Evolutionary conservation across 2,888 invertebrate genomes (phyloP).

Genomic region (Eupithecia exiguata): DNA sequence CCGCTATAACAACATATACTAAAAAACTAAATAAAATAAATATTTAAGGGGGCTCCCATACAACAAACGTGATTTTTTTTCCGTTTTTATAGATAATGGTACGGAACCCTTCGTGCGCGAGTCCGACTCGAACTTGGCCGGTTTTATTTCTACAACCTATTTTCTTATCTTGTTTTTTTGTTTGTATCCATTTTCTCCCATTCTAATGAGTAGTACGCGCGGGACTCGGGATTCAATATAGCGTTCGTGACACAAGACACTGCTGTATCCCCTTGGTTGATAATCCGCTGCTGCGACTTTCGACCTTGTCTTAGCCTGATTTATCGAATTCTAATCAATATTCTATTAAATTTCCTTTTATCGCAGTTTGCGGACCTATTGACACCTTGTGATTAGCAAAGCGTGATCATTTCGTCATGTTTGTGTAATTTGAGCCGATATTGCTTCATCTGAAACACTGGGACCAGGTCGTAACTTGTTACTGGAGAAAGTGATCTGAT

Average conservation of each 20-base stretch:
- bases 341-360: constrained; percentile 8
- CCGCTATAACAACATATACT: too few relatives aligned
- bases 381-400: constrained; percentile 23
- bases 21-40: too few relatives aligned
- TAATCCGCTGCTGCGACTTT: neutral
- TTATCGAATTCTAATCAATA: neutral
- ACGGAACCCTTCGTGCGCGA: too few relatives aligned
- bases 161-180: too few relatives aligned
- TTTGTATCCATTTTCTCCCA: too few relatives aligned
- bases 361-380: constrained; percentile 19
- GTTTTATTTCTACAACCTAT: too few relatives aligned
- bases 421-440: constrained; percentile 20
- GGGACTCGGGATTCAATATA: neutral
- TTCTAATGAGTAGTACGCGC: neutral
- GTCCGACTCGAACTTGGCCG: too few relatives aligned
- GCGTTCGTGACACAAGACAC: neutral
- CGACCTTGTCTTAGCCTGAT: neutral
- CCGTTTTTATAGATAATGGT: too few relatives aligned
- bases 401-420: constrained; percentile 29
- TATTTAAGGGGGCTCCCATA: too few relatives aligned
- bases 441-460: constrained; percentile 9
- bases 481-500: constrained; percentile 25
- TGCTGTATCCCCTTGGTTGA: neutral
- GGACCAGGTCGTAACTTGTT: constrained; percentile 24
- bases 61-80: too few relatives aligned